Percentiles rank a stretch among this genome's conserved stretches.
phyloP scores from a whole-genome alignment of 2,797 vertebrate species.

The Cetoscarus ocellatus region DNA sequence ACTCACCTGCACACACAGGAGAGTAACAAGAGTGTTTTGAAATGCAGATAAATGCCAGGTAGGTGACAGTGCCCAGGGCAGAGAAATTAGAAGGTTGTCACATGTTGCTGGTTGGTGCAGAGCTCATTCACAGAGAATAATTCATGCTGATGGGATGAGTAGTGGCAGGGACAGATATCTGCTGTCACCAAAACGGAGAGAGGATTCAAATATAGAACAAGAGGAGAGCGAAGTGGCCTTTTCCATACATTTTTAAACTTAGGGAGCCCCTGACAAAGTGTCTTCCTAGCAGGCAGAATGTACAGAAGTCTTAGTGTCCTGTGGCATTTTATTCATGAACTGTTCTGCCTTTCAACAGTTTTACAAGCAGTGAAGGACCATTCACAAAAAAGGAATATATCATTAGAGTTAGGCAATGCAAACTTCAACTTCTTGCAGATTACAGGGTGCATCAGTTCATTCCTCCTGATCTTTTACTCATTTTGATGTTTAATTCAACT shows the following conservation, averaged over 20 bases:
- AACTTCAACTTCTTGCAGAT: neutral
- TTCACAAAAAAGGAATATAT: slow-evolving; percentile 3
- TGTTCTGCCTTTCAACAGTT: slow-evolving; percentile 10
- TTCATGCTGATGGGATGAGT: slow-evolving; percentile 46
- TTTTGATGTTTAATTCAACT: neutral
- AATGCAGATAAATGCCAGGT: slow-evolving; percentile 68
- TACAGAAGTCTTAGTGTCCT: slow-evolving; percentile 36
- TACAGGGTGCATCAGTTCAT: neutral
- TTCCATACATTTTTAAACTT: slow-evolving; percentile 46
- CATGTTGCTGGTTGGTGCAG: slow-evolving; percentile 58
- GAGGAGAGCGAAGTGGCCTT: slow-evolving; percentile 13
- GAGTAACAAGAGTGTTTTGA: slow-evolving; percentile 46
- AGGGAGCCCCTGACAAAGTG: slow-evolving; percentile 34
- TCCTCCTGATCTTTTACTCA: neutral
- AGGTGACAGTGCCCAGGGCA: slow-evolving; percentile 70
- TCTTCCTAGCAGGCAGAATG: slow-evolving; percentile 29
- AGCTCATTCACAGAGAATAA: slow-evolving; percentile 61
- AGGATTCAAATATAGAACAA: slow-evolving; percentile 53
- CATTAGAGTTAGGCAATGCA: neutral
- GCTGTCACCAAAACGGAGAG: slow-evolving; percentile 42
- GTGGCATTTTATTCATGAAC: slow-evolving; percentile 32
- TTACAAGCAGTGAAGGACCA: slow-evolving; percentile 7
- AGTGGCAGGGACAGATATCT: slow-evolving; percentile 61
- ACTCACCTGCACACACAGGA: slow-evolving; percentile 15
- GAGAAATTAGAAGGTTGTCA: slow-evolving; percentile 66